These are phyloP conservation scores for Dufourea novaeangliae DNA, from an alignment of 1,140 invertebrate genomes.

Conservation along the genomic window DNA sequence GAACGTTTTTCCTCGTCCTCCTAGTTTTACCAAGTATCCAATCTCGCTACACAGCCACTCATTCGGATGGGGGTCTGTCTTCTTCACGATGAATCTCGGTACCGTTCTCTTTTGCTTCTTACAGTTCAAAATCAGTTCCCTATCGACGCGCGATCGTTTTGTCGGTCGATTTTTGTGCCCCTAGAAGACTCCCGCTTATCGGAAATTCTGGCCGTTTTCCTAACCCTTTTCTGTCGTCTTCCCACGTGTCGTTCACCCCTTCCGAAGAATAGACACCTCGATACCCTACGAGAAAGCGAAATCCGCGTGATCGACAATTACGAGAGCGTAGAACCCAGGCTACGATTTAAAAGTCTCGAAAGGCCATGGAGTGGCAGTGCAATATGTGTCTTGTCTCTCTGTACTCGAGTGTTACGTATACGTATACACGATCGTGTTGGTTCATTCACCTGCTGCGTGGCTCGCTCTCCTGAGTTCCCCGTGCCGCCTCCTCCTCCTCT, in stretches of 20 bases:
- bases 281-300: too few species aligned
- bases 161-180: neutral
- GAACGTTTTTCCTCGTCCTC: conserved; percentile 61
- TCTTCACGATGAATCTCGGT: conserved; percentile 23
- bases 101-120: conserved; percentile 54
- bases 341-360: conserved; percentile 55
- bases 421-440: conserved; percentile 59
- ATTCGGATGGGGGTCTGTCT: conserved; percentile 62
- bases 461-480: conserved; percentile 49
- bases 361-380: conserved; percentile 49
- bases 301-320: neutral
- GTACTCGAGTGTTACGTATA: conserved; percentile 43
- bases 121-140: neutral
- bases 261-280: too few species aligned
- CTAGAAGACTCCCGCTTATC: neutral
- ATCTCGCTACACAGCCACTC: conserved; percentile 71
- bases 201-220: neutral
- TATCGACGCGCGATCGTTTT: neutral
- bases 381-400: conserved; percentile 65
- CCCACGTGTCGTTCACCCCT: too few species aligned
- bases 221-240: neutral
- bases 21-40: conserved; percentile 59
- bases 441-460: conserved; percentile 78
- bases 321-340: neutral
- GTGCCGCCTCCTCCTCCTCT: neutral